Evolutionary conservation across 1,140 invertebrate species (phyloP).

Genomic region (Drosophila carrolli): DNA sequence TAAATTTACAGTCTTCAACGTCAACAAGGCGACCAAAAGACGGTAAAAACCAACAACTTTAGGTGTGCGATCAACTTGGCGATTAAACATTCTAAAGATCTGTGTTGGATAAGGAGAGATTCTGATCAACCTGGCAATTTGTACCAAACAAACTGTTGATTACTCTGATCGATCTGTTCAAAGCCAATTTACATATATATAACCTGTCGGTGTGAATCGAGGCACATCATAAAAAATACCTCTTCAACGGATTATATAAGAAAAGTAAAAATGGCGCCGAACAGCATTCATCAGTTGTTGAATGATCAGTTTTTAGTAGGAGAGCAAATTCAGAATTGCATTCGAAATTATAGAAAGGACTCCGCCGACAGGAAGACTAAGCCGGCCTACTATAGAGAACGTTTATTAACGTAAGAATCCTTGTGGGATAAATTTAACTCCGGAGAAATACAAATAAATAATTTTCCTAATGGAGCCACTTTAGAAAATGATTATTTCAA

Average conservation of each 20-base stretch:
- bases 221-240: background rate
- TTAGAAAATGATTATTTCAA: too few species aligned
- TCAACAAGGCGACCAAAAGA: constrained; percentile 1
- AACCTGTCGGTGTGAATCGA: background rate
- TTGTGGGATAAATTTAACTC: background rate
- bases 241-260: background rate
- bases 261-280: background rate
- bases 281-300: background rate
- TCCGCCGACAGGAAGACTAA: too few species aligned
- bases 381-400: too few species aligned
- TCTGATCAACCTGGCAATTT: too few species aligned
- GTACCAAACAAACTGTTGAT: too few species aligned
- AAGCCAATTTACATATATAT: background rate
- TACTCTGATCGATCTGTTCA: background rate
- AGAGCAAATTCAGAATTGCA: background rate
- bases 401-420: background rate
- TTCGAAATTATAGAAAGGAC: background rate
- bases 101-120: too few species aligned
- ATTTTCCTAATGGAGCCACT: background rate
- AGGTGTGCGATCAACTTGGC: background rate
- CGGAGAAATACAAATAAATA: background rate
- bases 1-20: background rate
- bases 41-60: background rate
- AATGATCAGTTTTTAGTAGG: background rate
- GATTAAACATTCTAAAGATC: too few species aligned